phyloP scores from a whole-genome alignment of 1,140 invertebrate genomes.

The Aradophagus sp. region DNA sequence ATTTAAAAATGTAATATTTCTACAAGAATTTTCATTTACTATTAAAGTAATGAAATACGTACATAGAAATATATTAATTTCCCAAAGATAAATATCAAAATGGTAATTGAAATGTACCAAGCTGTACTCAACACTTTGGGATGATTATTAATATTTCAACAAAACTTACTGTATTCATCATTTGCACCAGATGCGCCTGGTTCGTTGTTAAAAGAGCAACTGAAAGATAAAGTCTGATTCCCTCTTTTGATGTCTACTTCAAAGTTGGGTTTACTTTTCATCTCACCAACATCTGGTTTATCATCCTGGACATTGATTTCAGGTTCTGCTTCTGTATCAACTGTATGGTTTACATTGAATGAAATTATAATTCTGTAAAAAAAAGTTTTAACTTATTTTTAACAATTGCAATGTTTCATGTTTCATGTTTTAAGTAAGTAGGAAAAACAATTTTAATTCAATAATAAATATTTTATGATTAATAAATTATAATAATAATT shows the following conservation, averaged over 20 bases:
- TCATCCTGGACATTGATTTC: conserved; percentile 79
- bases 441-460: too few relatives aligned
- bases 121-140: conserved; percentile 70
- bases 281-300: conserved; percentile 84
- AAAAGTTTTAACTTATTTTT: too few relatives aligned
- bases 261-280: conserved; percentile 91
- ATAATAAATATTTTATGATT: too few relatives aligned
- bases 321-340: conserved; percentile 83
- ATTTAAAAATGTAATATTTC: conserved; percentile 45
- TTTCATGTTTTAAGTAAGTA: conserved; percentile 1
- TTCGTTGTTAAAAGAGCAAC: conserved; percentile 85
- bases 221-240: conserved; percentile 85
- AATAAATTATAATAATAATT: too few relatives aligned
- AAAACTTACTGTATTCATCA: conserved; percentile 82
- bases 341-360: conserved; percentile 93
- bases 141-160: background rate
- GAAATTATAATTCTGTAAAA: conserved; percentile 80
- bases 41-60: conserved; percentile 22
- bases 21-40: conserved; percentile 16
- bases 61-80: conserved; percentile 61
- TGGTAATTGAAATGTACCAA: conserved; percentile 24
- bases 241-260: conserved; percentile 86
- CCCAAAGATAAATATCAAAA: conserved; percentile 65
- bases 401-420: background rate
- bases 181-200: conserved; percentile 78